These are phyloP conservation scores for Oligia strigilis DNA, from an alignment of 2,888 invertebrate genomes.

Conservation along the genomic window DNA sequence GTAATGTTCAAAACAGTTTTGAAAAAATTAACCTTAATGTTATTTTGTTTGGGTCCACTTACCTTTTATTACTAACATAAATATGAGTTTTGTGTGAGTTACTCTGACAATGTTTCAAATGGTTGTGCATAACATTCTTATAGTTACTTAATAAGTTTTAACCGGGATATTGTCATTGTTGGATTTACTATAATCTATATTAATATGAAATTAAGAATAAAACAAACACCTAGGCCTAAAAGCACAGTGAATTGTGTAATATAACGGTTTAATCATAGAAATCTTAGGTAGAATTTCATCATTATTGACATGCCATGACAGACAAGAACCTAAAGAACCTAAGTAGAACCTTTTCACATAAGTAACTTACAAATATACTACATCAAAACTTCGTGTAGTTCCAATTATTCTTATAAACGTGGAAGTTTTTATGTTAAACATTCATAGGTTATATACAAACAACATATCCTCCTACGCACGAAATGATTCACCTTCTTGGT, in stretches of 20 bases:
- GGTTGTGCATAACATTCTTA: conserved; percentile 40
- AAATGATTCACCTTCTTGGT: conserved; percentile 70
- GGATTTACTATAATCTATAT: neutral
- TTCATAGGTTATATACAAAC: conserved; percentile 49
- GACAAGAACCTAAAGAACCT: neutral
- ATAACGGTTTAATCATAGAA: neutral
- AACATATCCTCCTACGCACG: conserved; percentile 68
- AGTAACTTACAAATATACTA: neutral
- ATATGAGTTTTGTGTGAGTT: conserved; percentile 70
- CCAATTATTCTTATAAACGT: conserved; percentile 39
- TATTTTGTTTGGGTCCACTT: conserved; percentile 59
- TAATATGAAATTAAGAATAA: neutral
- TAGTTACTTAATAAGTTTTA: conserved; percentile 27
- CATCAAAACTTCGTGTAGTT: conserved; percentile 3
- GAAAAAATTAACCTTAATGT: conserved; percentile 52
- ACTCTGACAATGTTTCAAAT: conserved; percentile 45
- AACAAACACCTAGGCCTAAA: neutral
- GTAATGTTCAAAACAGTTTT: conserved; percentile 78
- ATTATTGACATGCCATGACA: neutral
- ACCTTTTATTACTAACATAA: conserved; percentile 71
- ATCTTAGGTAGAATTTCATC: conserved; percentile 1
- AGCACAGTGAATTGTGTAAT: neutral
- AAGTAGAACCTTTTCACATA: conserved; percentile 8
- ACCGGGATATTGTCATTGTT: conserved; percentile 6
- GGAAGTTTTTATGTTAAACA: conserved; percentile 45